Base-by-base conservation (phyloP, 1,140 invertebrate genomes). In the Drosophila cardini region DNA sequence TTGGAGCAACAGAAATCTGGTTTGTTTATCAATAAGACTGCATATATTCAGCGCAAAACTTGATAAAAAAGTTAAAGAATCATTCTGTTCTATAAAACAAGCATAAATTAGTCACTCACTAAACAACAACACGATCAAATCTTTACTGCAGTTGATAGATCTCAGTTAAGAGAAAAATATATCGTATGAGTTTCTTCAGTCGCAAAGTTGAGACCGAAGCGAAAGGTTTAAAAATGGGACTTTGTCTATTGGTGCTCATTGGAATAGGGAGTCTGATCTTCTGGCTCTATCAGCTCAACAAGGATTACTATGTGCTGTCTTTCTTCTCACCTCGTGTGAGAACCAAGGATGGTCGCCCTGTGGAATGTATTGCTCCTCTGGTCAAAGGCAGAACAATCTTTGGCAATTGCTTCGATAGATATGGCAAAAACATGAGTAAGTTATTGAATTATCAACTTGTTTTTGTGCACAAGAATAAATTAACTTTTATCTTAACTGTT, bases 201-300 rank as follows among this genome's bases (percentile, higher is more conserved):
- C 6, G 9, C 26, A 11, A 21, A 50, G 2, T 26, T 8, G 26
- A 50, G 26, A 2, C 26, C 8, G 46, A 13, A 32, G 26, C 26
- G 46, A 32, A 8, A 1, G 46, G 46, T 50, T 10, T 10, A 5
- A 15, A 18, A 60, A 62, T 62, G 58, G 58, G 2, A 13, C n/a
- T 62, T 11, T 16, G 16, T 26, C 1, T 83, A 60, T 53, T 63
- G 65, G 6, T 80, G 4, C 10, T 70, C 1, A 43, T 81, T 8
- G 78, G 48, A 5, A 9, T 86, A 0, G 42, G 16, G 10, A 72
- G 64, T 1, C 2, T 86, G 8, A 9, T 68, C 9, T 58, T 50
- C 46, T 78, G 76, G 72, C 58, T 78, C 1, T 75, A 73, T 26
- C 53, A 30, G 21, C 11, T 71, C 7, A 78, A 71, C 16, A 64